Conservation (phyloP, 2,797 vertebrate species). For the Syngnathus rostellatus region DNA sequence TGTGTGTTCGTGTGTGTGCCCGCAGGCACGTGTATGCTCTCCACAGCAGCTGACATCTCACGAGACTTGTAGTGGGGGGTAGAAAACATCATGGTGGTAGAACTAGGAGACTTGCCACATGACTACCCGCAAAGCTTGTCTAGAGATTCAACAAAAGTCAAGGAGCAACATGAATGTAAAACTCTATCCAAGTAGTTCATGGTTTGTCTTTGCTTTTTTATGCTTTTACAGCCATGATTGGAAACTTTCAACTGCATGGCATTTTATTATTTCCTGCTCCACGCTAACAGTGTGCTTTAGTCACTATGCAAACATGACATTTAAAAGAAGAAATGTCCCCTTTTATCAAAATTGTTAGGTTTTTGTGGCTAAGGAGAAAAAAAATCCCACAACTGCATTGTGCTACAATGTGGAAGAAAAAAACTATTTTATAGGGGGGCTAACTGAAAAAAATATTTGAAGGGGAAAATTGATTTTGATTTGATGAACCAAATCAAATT, state of each 20-base stretch:
- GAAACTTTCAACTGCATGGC: slow-evolving; percentile 11
- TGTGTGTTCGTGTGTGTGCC: slow-evolving; percentile 5
- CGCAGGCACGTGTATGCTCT: slow-evolving; percentile 11
- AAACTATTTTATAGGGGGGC: neutral
- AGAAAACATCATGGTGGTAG: slow-evolving; percentile 15
- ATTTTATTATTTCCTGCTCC: slow-evolving; percentile 23
- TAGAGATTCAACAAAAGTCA: neutral
- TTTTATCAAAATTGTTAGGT: neutral
- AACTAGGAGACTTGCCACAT: neutral
- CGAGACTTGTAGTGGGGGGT: slow-evolving; percentile 29
- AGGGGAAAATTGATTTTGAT: too few species aligned
- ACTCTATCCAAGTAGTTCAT: neutral
- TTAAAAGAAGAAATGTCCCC: neutral
- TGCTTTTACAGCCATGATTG: slow-evolving; percentile 9
- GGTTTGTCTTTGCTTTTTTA: neutral
- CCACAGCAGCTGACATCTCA: slow-evolving; percentile 58
- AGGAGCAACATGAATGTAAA: neutral
- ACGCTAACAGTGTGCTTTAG: neutral
- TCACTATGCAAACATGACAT: neutral
- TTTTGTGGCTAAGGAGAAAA: too few species aligned
- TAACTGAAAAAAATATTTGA: too few species aligned
- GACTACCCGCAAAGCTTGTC: neutral
- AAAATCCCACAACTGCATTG: too few species aligned
- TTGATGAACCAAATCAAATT: too few species aligned
- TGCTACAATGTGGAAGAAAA: neutral